Evolutionary conservation across 2,113 vertebrate genomes (phyloP), one percentile per base, ranked within the genome.

Genomic region (Callospermophilus lateralis): DNA sequence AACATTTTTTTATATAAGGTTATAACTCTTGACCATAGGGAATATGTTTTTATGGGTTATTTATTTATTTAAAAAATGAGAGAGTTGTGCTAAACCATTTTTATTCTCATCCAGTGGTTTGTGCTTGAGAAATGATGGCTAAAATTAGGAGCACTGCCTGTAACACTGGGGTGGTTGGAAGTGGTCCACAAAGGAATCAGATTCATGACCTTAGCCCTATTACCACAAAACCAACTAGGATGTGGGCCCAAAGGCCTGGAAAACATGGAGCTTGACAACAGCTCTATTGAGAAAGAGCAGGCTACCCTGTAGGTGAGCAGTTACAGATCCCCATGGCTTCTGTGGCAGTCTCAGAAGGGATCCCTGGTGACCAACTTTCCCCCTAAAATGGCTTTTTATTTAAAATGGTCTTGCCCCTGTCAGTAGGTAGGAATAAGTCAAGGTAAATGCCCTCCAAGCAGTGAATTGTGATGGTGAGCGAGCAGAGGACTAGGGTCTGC

Each of bases 161-260:
- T 73, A 83, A 77, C 34, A 37, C 10, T 84, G 63, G 65, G 16
- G 32, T 88, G 15, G 83, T 37, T 77, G 37, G 55, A 87, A 76
- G 4, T 34, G 42, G 34, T 48, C 48, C 37, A 84, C 10, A 45
- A 39, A 89, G 74, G 45, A 81, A 53, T 80, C 68, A 65, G 78
- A 91, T 42, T n/a, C 53, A 34, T 94, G 97, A 90, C 96, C 92
- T 95, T 94, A 84, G 86, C 45, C 58, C 96, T 87, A 63, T 76
- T 97, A 37, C 93, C 91, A 92, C 76, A 77, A 65, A 81, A 74
- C 84, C 91, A 86, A 90, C 72, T 95, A 88, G 96, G 96, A 96
- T 84, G 51, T 87, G 39, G 58, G 93, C 83, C 70, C 65, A 90
- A 89, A 86, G 37, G 89, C 39, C 61, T 93, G 92, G 95, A 77